Base-by-base conservation (phyloP, 2,888 invertebrate genomes). In the Dolichopus griseipennis region DNA sequence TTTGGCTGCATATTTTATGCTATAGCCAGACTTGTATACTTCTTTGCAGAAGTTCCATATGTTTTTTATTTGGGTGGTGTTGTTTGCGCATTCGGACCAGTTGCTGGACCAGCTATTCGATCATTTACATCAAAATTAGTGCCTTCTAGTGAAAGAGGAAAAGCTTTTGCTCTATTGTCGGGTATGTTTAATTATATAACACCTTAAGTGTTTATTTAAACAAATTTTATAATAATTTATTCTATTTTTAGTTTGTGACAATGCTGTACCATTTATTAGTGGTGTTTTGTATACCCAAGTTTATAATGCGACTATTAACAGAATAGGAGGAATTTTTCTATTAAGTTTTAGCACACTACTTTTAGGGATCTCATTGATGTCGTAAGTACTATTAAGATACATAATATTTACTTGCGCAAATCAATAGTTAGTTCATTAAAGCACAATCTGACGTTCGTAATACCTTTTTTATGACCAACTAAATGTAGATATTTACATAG, bases 81-180 rank as follows among this genome's bases (percentile, higher is more conserved):
- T 0, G 85, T 89, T 2, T 90, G 90, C 10, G 87, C 90, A n/a
- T 81, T 91, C 33, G 92, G 92, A 0, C 92, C 92, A 0, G 85
- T 89, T 65, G 89, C 91, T 0, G 90, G 90, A 0, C 91, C 92
- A 0, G 87, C 91, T 68, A 84, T 93, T 69, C 84, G 93, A 18
- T 90, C 92, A 0, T 89, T 92, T 85, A 87, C 90, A 0, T 92
- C 92, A 0, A 93, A 93, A 81, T 84, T 91, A 33, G 86, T 92
- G 34, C 85, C 88, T 0, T 80, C 85, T 1, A 82, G 85, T 52
- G 92, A 93, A 76, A 85, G 91, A 81, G 93, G 92, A 84, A 91
- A 90, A 77, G 87, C 90, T 1, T 91, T 90, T 76, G 89, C 92
- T 0, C 83, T 92, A 71, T 81, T 93, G 9, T 87, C 91, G 2